phyloP scores from a whole-genome alignment of 2,113 vertebrate genomes.

The Heterotis niloticus region DNA sequence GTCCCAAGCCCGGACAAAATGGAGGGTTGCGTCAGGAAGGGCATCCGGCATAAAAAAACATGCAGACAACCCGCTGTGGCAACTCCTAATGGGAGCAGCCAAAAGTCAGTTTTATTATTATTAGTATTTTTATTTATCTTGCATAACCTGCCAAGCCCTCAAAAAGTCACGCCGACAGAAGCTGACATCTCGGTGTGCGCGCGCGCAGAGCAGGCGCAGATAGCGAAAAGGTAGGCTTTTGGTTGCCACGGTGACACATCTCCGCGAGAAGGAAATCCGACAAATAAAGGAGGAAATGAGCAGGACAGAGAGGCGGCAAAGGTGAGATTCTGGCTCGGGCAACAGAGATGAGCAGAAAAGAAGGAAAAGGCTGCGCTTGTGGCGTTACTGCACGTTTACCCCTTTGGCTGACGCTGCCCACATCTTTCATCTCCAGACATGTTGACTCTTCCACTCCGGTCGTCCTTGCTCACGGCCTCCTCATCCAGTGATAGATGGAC shows the following conservation, averaged over 20 bases:
- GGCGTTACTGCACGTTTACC: background rate
- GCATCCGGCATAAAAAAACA: too few relatives aligned
- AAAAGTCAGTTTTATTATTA: too few relatives aligned
- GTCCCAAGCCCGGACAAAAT: too few relatives aligned
- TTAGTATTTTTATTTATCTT: too few relatives aligned
- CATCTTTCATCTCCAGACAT: background rate
- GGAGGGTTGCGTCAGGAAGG: too few relatives aligned
- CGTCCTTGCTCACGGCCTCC: background rate
- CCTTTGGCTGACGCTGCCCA: background rate
- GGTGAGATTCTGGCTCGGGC: too few relatives aligned
- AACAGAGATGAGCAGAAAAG: background rate
- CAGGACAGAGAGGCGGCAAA: background rate
- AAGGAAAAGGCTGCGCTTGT: too few relatives aligned
- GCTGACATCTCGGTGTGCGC: too few relatives aligned
- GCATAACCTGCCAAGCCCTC: too few relatives aligned
- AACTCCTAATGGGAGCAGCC: too few relatives aligned
- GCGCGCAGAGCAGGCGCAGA: conserved; percentile 15
- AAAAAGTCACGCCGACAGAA: too few relatives aligned
- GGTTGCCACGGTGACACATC: background rate
- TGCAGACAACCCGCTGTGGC: too few relatives aligned
- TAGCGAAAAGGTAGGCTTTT: background rate
- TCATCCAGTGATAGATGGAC: background rate
- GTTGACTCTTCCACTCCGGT: conserved; percentile 17
- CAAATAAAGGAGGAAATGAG: conserved; percentile 13
- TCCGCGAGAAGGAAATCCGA: conserved; percentile 18